Evolutionary conservation across 2,113 vertebrate genomes (phyloP).

Genomic region (Austrofundulus limnaeus): DNA sequence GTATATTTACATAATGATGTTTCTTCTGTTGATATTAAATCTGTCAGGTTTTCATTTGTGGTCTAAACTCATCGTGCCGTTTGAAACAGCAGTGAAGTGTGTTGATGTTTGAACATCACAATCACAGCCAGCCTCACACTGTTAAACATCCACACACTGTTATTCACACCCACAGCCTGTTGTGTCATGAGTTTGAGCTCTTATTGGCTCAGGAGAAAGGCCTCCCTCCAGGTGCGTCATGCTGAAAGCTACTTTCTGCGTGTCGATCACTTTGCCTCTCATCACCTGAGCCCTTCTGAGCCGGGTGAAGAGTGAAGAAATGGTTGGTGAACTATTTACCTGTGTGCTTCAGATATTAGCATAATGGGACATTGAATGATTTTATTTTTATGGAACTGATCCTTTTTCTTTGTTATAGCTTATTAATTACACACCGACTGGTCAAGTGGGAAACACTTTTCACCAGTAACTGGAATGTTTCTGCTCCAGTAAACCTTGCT

Average conservation of each 20-base stretch:
- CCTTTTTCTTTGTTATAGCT: background rate
- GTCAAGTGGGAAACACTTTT: conserved; percentile 48
- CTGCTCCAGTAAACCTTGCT: conserved; percentile 78
- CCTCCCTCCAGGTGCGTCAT: conserved; percentile 71
- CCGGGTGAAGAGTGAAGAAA: conserved; percentile 11
- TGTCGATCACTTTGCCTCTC: conserved; percentile 27
- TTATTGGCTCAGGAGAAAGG: conserved; percentile 63
- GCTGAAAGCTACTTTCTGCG: conserved; percentile 49
- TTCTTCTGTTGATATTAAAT: background rate
- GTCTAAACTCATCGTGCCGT: background rate
- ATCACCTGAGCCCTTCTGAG: conserved; percentile 1
- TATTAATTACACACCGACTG: conserved; percentile 26
- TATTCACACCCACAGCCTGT: conserved; percentile 49
- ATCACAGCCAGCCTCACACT: conserved; percentile 36
- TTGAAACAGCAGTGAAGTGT: conserved; percentile 9
- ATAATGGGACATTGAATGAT: conserved; percentile 15
- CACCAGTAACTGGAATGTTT: conserved; percentile 70
- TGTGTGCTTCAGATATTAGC: background rate
- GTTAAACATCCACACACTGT: conserved; percentile 16
- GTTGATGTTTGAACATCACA: too few species aligned
- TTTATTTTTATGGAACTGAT: conserved; percentile 2
- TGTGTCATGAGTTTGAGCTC: conserved; percentile 45
- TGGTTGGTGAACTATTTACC: conserved; percentile 1
- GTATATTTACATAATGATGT: background rate
- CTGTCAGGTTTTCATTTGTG: background rate